A percentile compares a stretch with the other conserved stretches of the same genome.
Evolutionary conservation across 2,113 vertebrate species (phyloP).

Genomic region (Gymnocephalus cernua): DNA sequence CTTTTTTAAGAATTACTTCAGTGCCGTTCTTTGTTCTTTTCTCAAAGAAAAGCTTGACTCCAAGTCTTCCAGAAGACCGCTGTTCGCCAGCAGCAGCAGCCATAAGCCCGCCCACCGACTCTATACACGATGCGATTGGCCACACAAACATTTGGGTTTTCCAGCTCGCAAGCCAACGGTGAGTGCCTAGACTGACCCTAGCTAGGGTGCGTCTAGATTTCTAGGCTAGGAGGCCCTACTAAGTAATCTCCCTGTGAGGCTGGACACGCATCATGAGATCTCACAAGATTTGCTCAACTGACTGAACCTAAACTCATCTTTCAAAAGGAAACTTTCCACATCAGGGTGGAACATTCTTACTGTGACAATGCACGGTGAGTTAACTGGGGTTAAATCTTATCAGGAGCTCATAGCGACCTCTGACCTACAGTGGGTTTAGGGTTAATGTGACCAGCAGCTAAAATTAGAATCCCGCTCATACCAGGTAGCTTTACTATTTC

Average conservation of each 20-base stretch:
- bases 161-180: too few relatives aligned
- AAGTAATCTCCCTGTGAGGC: slow-evolving; percentile 33
- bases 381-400: slow-evolving; percentile 25
- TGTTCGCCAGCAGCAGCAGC: too few relatives aligned
- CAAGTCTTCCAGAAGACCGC: too few relatives aligned
- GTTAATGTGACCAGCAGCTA: not conserved
- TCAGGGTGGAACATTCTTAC: slow-evolving; percentile 32
- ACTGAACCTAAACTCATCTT: slow-evolving; percentile 35
- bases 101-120: too few relatives aligned
- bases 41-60: too few relatives aligned
- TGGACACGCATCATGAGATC: slow-evolving; percentile 23
- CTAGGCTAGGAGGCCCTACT: not conserved
- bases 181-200: too few relatives aligned
- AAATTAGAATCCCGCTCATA: not conserved
- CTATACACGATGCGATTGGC: too few relatives aligned
- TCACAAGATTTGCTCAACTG: slow-evolving; percentile 35
- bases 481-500: not conserved
- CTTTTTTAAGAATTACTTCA: too few relatives aligned
- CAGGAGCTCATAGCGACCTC: not conserved
- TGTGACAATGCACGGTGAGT: not conserved
- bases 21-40: too few relatives aligned
- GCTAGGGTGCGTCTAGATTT: too few relatives aligned
- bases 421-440: not conserved
- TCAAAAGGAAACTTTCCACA: slow-evolving; percentile 49
- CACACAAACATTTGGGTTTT: too few relatives aligned